Conservation (phyloP, 1,140 invertebrate genomes). For the Diorhabda carinulata region DNA sequence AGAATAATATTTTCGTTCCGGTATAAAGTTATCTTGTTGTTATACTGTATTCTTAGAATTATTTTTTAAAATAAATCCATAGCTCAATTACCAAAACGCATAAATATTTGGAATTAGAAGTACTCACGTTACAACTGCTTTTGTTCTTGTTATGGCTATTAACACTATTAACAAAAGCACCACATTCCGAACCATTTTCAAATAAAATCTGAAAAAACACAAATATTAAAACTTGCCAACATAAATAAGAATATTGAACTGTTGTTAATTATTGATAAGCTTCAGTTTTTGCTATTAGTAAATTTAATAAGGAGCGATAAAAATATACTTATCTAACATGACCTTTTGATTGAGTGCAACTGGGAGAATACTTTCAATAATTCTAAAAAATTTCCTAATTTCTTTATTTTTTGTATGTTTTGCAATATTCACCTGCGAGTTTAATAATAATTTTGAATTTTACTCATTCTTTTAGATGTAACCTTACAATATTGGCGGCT, state of each 20-base stretch:
- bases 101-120: background rate
- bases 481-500: no score
- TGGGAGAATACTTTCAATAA: background rate
- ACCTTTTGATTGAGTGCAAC: slow-evolving; percentile 13
- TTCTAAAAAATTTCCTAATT: no score
- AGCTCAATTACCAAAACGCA: background rate
- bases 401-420: no score
- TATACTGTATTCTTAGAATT: background rate
- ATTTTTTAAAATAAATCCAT: background rate
- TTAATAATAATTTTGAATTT: no score
- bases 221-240: background rate
- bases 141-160: background rate
- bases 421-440: no score
- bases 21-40: background rate
- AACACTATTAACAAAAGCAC: slow-evolving; percentile 13
- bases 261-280: background rate
- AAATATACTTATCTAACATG: slow-evolving; percentile 15
- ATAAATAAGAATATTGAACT: slow-evolving; percentile 5
- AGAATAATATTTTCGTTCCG: background rate
- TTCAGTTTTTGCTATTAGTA: slow-evolving; percentile 13
- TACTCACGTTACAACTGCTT: slow-evolving; percentile 16
- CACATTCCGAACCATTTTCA: slow-evolving; percentile 9
- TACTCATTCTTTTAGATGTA: no score
- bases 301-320: slow-evolving; percentile 15
- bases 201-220: slow-evolving; percentile 9